Base-by-base conservation (phyloP, 2,888 invertebrate genomes). In the Drosophila borborema region DNA sequence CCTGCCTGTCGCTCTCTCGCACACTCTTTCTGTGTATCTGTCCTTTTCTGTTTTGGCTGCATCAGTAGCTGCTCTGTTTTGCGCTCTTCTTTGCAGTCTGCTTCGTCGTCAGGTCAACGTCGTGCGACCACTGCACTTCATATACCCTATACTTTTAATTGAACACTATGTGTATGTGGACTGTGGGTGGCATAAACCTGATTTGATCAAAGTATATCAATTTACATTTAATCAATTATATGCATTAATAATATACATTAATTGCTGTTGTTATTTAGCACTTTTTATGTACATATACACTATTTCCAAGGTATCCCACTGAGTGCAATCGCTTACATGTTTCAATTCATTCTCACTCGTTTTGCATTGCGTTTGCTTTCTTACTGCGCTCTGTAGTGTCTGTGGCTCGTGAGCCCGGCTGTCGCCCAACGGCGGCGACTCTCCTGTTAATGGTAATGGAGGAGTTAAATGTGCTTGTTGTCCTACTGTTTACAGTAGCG, bases 341-440 rank as follows among this genome's bases (percentile, higher is more conserved):
- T 68, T 45, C 55, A 56, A 38, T 51, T 51, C 18, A 20, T 65
- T 72, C 34, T 64, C 43, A 49, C 48, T 71, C 40, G 59, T 72
- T 55, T 80, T 82, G 67, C 79, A 72, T 63, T 53, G 14, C n/a
- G 20, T 72, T 65, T 76, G 77, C 74, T 55, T 82, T 74, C 82
- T 82, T 81, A 75, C 82, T 80, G 80, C 56, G 73, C 77, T 81
- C 80, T 82, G 68, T 70, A 82, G 82, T 82, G 82, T 85, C 85
- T 82, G 85, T 82, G 82, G 82, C 75, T 79, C 58, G 49, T 34
- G 34, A 51, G 49, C 34, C 7, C 45, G 41, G 1, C 41, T 43
- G 43, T 45, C 18, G 28, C 2, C 28, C 28, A 16, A n/a, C 34
- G 59, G 28, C 12, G 31, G 62, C 9, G 23, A 53, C 58, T 46